Conservation (phyloP, 2,113 vertebrate species). For the Ibidorhyncha struthersii region DNA sequence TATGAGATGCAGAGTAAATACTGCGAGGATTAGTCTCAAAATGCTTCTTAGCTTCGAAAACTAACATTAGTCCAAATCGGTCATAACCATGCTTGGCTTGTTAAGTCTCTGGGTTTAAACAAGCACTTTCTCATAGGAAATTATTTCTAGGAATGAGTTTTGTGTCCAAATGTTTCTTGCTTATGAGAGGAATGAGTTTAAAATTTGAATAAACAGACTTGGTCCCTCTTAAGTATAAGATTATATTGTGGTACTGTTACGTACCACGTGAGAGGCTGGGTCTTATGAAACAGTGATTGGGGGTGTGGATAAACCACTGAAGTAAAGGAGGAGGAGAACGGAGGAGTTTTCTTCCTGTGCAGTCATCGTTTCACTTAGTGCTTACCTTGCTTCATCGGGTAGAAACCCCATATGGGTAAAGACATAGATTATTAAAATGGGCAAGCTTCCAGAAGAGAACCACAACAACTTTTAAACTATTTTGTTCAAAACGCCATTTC, state of each 20-base stretch:
- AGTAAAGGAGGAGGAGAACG: background rate
- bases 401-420: background rate
- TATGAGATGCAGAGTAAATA: background rate
- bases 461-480: background rate
- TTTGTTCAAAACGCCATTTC: background rate
- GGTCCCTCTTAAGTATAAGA: background rate
- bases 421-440: accelerated
- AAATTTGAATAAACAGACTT: background rate
- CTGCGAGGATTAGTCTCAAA: background rate
- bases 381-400: background rate
- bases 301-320: background rate
- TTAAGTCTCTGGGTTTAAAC: background rate
- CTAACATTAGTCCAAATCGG: background rate
- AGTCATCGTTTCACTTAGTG: background rate
- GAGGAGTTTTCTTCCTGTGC: background rate
- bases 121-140: background rate
- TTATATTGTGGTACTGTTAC: accelerated
- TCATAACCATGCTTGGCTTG: background rate
- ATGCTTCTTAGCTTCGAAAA: background rate
- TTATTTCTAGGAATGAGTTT: background rate
- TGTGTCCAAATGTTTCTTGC: background rate
- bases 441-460: background rate
- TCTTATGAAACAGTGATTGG: accelerated
- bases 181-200: background rate
- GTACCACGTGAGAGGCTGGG: background rate